Conservation (phyloP, 2,888 invertebrate species). For the Hanleya hanleyi region DNA sequence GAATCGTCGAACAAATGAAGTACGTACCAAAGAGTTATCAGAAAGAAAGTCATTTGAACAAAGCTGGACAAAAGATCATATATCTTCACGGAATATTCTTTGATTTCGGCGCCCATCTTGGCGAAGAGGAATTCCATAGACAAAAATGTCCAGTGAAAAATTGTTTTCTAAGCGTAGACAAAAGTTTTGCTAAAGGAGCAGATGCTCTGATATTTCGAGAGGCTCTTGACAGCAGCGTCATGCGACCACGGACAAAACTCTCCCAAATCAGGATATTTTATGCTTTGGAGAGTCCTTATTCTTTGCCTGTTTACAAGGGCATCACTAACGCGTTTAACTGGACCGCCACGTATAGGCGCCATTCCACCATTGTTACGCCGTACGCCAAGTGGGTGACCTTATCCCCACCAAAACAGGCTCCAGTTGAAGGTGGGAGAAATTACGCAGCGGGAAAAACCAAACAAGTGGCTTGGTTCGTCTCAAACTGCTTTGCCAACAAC, state of each 20-base stretch:
- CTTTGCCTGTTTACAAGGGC: not conserved
- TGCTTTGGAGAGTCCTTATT: not conserved
- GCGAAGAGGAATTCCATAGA: slow-evolving; percentile 3
- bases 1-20: not conserved
- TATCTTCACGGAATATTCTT: not conserved
- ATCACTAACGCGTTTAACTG: slow-evolving; percentile 82
- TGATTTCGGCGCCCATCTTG: not conserved
- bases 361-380: slow-evolving; percentile 94
- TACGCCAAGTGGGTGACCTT: slow-evolving; percentile 94
- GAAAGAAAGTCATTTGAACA: not conserved
- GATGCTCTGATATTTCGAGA: not conserved
- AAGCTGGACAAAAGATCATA: not conserved
- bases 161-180: not conserved
- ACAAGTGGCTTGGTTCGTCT: slow-evolving; percentile 96
- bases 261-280: slow-evolving; percentile 11
- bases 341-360: slow-evolving; percentile 94
- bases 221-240: too few species aligned
- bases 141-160: slow-evolving; percentile 1
- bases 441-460: slow-evolving; percentile 87
- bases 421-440: slow-evolving; percentile 13
- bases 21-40: not conserved
- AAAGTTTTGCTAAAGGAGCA: not conserved
- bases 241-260: not conserved
- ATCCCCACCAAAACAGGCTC: slow-evolving; percentile 68
- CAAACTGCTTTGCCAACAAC: slow-evolving; percentile 94